Base-by-base conservation (phyloP, 2,888 invertebrate species). In the Xestia c-nigrum region DNA sequence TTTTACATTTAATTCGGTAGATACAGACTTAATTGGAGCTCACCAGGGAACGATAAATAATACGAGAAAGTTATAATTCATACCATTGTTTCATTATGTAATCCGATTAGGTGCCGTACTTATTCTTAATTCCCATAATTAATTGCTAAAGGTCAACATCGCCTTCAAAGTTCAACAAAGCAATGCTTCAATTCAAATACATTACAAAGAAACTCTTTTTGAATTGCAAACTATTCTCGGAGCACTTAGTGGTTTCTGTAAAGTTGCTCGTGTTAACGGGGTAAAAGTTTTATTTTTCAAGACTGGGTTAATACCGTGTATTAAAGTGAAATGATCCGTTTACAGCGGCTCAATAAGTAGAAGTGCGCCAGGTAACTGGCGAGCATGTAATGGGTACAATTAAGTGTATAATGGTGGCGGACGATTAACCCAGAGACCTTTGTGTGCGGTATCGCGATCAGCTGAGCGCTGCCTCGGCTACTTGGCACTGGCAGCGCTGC, bases 361-460 rank as follows among this genome's bases (percentile, higher is more conserved):
- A 61, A 76, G 70, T 79, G 80, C 69, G 75, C 76, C 70, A 84
- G 78, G 85, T 86, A 85, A 88, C 67, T 80, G 76, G 85, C 85
- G 84, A 88, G 70, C 78, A 76, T 75, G 74, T 87, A 89, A 88
- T 86, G 82, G 72, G 85, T 89, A 90, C 90, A 91, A 91, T 92
- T 89, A 92, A 90, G 89, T 89, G 83, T 82, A 85, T 91, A 91
- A 92, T 90, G 88, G 88, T 88, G 86, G 85, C 84, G 90, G 77
- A 88, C 92, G 88, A 94, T 94, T 95, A 94, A 95, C 96, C 95
- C 87, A 94, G 90, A 95, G 95, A 96, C 96, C 95, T 96, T 95
- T 96, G 92, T 89, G 90, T 90, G 90, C 89, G 90, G 89, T 93
- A 93, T 93, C 93, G 91, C 92, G 94, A 94, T 94, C 95, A 94